These are phyloP conservation scores for Macrophya alboannulata DNA, from an alignment of 2,888 invertebrate genomes.

Conservation along the genomic window DNA sequence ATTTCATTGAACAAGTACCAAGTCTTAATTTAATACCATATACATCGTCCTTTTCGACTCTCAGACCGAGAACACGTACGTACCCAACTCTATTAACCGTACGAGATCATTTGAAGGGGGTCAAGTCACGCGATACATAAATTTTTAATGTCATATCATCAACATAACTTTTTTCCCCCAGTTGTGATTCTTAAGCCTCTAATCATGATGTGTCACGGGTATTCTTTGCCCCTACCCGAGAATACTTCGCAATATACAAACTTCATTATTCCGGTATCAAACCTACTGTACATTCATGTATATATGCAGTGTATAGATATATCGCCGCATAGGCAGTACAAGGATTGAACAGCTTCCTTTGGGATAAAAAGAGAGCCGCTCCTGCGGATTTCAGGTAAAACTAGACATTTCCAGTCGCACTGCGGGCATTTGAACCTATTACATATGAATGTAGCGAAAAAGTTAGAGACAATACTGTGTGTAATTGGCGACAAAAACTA, in stretches of 20 bases:
- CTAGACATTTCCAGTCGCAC: no score
- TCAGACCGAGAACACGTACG: no score
- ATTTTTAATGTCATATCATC: not conserved
- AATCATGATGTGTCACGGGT: not conserved
- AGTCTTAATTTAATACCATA: constrained; percentile 5
- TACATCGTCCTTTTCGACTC: not conserved
- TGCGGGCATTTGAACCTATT: no score
- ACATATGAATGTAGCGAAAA: no score
- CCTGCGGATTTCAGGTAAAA: no score
- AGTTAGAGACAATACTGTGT: not conserved
- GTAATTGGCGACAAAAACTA: not conserved
- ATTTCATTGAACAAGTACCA: constrained; percentile 1
- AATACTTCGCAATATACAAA: not conserved
- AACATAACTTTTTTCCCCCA: not conserved
- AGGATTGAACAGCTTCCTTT: no score
- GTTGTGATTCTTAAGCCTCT: not conserved
- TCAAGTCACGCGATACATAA: constrained; percentile 1
- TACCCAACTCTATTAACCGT: not conserved
- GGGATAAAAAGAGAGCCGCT: no score
- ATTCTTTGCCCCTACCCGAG: not conserved
- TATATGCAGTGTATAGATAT: no score
- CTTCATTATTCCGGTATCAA: not conserved
- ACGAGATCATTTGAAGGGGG: not conserved
- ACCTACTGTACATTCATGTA: not conserved
- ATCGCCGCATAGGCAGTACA: no score